Evolutionary conservation across 2,797 vertebrate genomes (phyloP), one percentile per base, ranked within the genome.

Genomic region (Sebastes nivosus): DNA sequence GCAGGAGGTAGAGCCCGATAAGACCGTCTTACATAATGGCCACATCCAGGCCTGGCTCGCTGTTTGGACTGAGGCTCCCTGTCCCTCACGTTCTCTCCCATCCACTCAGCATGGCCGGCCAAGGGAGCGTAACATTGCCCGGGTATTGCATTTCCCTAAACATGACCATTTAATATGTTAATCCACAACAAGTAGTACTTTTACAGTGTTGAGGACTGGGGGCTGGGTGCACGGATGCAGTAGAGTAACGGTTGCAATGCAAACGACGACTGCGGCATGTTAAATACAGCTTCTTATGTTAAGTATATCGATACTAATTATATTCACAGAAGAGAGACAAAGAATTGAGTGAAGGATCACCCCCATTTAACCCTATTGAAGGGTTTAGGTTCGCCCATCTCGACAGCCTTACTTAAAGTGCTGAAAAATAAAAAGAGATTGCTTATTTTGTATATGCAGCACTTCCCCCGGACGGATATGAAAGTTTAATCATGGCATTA

Each of bases 401-500:
- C 77, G 22, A 85, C 90, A 84, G 79, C 75, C 84, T 81, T 75
- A 81, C 81, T 86, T 77, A 84, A 92, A 92, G 85, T 77, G 81
- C 78, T 84, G 82, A 90, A 92, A 93, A 93, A 94, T 91, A 83
- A 91, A 93, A 93, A 92, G 84, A 82, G 83, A 92, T 85, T 84
- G 90, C 90, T 90, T 93, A 88, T 93, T 93, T 93, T 93, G 88
- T 92, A 89, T 89, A 94, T 94, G 92, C 93, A 93, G 92, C 93
- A 89, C 87, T 93, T 92, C 88, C 90, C 89, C 79, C 75, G 90
- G 90, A 92, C 68, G 86, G 85, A 88, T 92, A 95, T 93, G 90
- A 94, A 94, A 94, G 93, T 93, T 93, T 94, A 95, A 96, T 94
- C 92, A 93, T 78, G 92, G 86, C 92, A 96, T 95, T 95, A 94